Base-by-base conservation (phyloP, 2,888 invertebrate species). In the Torymus tubicola region DNA sequence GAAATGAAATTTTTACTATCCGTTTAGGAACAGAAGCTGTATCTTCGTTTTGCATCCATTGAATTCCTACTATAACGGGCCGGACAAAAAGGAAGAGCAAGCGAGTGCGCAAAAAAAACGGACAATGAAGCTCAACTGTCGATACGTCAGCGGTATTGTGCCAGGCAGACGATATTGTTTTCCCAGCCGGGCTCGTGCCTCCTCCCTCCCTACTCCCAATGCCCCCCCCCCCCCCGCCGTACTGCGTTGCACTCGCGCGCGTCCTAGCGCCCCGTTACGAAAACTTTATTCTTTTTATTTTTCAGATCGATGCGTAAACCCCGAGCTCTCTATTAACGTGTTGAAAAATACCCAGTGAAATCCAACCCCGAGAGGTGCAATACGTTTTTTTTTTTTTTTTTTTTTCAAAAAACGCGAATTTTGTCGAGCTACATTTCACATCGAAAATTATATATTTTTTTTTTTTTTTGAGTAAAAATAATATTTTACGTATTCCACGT, bases 131-230 rank as follows among this genome's bases (percentile, higher is more conserved):
- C 68, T 60, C 81, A 77, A 79, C 78, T 84, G 84, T 84, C 84
- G 84, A 85, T 85, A 84, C 83, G 83, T 83, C 84, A 83, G 64
- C 70, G 74, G 81, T 80, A 84, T 83, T 83, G 83, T 85, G 78
- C 70, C 78, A 60, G 69, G 75, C 83, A 82, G 82, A 83, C 83
- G 82, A 84, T 81, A 84, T 84, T 85, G 83, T 85, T 84, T 84
- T 77, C 58, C 73, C 76, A 73, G 57, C 55, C 73, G 72, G 52
- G 21, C 31, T 3, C 31, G 31, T 31, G 3, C 31, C n/a, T n/a
- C n/a, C n/a, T n/a, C n/a, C n/a, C n/a, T n/a, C n/a, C n/a, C 3
- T 67, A 14, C 50, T 63, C 13, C 61, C n/a, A n/a, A n/a, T n/a
- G n/a, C 53, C 12, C 75, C 50, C 68, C 21, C 55, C 31, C 13